phyloP scores from a whole-genome alignment of 2,797 vertebrate genomes.

The Vespertilio murinus region DNA sequence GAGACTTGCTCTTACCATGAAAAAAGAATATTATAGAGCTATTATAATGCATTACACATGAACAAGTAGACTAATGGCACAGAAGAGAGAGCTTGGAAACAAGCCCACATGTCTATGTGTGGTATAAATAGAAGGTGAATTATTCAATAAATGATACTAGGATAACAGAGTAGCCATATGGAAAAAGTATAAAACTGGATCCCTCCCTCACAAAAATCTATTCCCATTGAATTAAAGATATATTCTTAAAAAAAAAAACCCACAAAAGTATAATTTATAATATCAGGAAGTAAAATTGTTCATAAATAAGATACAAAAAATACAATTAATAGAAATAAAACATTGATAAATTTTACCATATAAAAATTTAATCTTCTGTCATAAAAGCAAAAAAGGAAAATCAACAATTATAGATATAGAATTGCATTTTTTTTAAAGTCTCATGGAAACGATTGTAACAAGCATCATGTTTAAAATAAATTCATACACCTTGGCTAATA shows the following conservation, averaged over 20 bases:
- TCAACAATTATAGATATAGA: not conserved
- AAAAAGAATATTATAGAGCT: not conserved
- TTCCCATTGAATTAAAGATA: not conserved
- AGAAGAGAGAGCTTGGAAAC: not conserved
- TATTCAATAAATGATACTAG: not conserved
- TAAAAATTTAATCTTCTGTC: not conserved
- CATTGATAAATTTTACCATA: not conserved
- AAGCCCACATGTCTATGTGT: not conserved
- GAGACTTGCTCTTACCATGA: not conserved
- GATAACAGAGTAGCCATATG: not conserved
- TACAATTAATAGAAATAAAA: not conserved
- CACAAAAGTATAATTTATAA: not conserved
- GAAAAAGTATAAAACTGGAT: not conserved
- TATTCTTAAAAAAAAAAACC: not conserved
- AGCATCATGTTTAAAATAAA: too few species aligned
- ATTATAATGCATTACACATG: not conserved
- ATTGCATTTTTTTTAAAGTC: too few species aligned
- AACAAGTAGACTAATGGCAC: not conserved
- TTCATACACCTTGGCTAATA: too few species aligned
- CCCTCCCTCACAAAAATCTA: not conserved
- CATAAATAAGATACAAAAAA: not conserved
- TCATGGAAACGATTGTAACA: too few species aligned
- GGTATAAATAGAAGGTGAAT: not conserved
- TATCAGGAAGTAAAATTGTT: not conserved
- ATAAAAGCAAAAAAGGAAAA: not conserved